phyloP scores from a whole-genome alignment of 2,888 invertebrate species.

The Plutella xylostella region DNA sequence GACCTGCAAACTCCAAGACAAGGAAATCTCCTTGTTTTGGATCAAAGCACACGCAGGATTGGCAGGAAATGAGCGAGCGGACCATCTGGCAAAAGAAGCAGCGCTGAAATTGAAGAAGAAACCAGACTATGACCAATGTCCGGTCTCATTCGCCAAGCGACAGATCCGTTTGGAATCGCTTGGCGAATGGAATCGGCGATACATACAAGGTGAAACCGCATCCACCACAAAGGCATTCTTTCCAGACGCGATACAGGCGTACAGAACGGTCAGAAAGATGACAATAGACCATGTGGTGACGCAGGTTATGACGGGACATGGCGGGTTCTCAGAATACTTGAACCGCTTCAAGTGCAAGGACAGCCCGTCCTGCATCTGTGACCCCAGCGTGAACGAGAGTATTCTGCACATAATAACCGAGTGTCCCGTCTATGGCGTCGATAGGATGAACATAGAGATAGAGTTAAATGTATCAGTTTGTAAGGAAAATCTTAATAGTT shows the following conservation, averaged over 20 bases:
- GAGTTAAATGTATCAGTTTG: too few relatives aligned
- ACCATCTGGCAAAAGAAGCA: slow-evolving; percentile 12
- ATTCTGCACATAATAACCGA: not conserved
- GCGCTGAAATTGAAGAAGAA: slow-evolving; percentile 1
- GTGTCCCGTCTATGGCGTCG: too few relatives aligned
- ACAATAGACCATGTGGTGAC: not conserved
- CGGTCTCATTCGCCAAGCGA: slow-evolving; percentile 5
- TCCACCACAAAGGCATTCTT: not conserved
- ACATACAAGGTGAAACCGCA: too few relatives aligned
- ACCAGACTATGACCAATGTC: slow-evolving; percentile 8
- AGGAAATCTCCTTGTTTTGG: slow-evolving; percentile 7
- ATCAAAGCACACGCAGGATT: slow-evolving; percentile 9
- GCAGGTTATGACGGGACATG: slow-evolving; percentile 14
- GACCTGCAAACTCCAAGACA: not conserved
- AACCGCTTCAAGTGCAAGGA: slow-evolving; percentile 13
- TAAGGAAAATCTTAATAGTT: too few relatives aligned
- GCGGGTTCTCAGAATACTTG: slow-evolving; percentile 12
- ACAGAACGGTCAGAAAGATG: not conserved
- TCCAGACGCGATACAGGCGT: not conserved
- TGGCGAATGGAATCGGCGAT: slow-evolving; percentile 3
- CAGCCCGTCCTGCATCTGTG: slow-evolving; percentile 5
- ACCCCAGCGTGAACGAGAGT: not conserved
- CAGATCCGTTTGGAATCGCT: slow-evolving; percentile 1
- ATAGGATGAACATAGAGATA: too few relatives aligned
- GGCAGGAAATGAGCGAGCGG: slow-evolving; percentile 13